phyloP scores from a whole-genome alignment of 2,888 invertebrate genomes.

The Stegana nigrithorax region DNA sequence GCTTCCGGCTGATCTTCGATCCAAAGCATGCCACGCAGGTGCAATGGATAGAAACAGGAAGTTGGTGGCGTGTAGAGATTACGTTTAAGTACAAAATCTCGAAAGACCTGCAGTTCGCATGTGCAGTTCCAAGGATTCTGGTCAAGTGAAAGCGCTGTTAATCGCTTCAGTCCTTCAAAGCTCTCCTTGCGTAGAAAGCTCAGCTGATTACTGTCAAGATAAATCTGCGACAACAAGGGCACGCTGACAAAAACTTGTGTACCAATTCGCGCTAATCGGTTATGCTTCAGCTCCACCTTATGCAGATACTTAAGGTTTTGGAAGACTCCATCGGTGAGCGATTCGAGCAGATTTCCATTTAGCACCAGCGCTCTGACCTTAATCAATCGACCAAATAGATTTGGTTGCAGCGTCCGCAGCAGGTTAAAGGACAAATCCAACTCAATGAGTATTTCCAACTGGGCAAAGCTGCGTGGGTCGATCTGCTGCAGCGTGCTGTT shows the following conservation, averaged over 20 bases:
- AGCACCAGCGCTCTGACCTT: constrained; percentile 79
- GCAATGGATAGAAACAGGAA: constrained; percentile 77
- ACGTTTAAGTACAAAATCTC: constrained; percentile 79
- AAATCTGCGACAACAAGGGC: constrained; percentile 77
- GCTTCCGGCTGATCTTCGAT: constrained; percentile 75
- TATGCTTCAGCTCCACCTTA: constrained; percentile 81
- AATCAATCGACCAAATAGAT: constrained; percentile 78
- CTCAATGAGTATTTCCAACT: constrained; percentile 82
- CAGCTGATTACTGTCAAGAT: constrained; percentile 80
- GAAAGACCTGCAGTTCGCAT: constrained; percentile 82
- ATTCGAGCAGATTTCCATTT: constrained; percentile 79
- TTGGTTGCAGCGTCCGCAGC: constrained; percentile 74
- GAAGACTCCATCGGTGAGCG: constrained; percentile 80
- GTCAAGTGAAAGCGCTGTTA: constrained; percentile 80
- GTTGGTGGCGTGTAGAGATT: constrained; percentile 84
- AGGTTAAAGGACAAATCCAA: constrained; percentile 82
- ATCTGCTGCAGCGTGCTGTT: constrained; percentile 79
- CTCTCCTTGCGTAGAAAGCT: constrained; percentile 76
- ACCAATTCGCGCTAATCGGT: constrained; percentile 77
- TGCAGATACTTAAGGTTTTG: constrained; percentile 80
- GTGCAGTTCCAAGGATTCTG: constrained; percentile 91
- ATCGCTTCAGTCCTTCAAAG: constrained; percentile 74
- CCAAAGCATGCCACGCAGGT: constrained; percentile 80
- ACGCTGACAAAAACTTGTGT: constrained; percentile 78
- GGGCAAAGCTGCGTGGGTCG: constrained; percentile 78